A percentile compares a stretch with the other conserved stretches of the same genome.
These are phyloP conservation scores for Anarhynchus alexandrinus DNA, from an alignment of 2,113 vertebrate species.

Conservation along the genomic window DNA sequence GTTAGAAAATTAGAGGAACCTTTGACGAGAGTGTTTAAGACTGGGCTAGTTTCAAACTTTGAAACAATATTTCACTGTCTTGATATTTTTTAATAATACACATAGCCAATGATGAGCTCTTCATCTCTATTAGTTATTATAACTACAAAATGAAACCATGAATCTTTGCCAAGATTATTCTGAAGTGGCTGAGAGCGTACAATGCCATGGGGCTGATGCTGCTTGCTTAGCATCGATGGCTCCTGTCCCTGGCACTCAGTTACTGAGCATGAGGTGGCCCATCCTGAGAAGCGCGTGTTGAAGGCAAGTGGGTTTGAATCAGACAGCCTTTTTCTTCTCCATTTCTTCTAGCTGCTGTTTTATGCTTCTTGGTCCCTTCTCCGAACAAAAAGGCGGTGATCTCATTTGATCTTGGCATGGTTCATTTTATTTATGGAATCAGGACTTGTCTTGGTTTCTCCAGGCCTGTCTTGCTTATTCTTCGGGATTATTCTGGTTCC, in stretches of 20 bases:
- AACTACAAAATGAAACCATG: neutral
- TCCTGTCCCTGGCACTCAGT: neutral
- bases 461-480: neutral
- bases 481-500: neutral
- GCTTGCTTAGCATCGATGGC: neutral
- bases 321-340: neutral
- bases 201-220: neutral
- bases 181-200: neutral
- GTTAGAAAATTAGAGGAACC: neutral
- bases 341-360: neutral
- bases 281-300: neutral
- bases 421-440: neutral
- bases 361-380: neutral
- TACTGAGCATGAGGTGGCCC: neutral
- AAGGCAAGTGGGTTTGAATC: neutral
- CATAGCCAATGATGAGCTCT: neutral
- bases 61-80: neutral
- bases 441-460: neutral
- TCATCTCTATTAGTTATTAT: neutral
- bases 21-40: neutral
- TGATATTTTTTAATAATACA: neutral
- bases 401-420: neutral
- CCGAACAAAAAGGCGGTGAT: neutral
- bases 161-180: neutral
- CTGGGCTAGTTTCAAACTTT: neutral